Percentiles rank a stretch among this genome's conserved stretches.
Conservation (phyloP, 2,888 invertebrate species). For the Parochlus steinenii region DNA sequence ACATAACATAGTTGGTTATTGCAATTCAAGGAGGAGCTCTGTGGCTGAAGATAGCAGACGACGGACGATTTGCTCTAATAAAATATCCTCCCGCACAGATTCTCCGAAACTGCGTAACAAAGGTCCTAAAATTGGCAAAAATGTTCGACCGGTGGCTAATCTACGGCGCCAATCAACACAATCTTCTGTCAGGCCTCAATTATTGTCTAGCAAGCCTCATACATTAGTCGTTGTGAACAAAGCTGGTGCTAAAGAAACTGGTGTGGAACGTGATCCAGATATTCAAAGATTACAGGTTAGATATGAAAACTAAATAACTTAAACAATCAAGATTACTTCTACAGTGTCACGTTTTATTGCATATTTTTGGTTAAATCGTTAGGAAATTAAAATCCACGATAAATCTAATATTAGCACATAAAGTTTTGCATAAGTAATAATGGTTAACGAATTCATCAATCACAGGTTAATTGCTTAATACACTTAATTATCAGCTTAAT, state of each 20-base stretch:
- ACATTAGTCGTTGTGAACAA: constrained; percentile 62
- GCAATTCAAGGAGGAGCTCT: no score
- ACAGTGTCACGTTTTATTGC: not conserved
- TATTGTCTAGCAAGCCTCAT: constrained; percentile 42
- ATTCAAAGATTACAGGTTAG: constrained; percentile 46
- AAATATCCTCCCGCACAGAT: constrained; percentile 33
- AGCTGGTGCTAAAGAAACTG: constrained; percentile 42
- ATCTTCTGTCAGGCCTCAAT: constrained; percentile 30
- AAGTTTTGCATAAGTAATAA: not conserved
- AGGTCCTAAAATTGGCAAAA: constrained; percentile 16
- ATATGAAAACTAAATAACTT: not conserved
- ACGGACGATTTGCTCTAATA: constrained; percentile 3
- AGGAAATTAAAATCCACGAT: not conserved
- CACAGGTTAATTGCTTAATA: no score
- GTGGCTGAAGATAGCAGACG: no score
- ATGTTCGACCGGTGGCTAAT: constrained; percentile 15
- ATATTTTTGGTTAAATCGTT: not conserved
- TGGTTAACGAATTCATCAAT: constrained; percentile 3
- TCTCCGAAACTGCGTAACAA: constrained; percentile 63
- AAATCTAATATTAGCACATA: not conserved
- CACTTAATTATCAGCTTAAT: no score
- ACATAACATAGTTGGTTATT: no score
- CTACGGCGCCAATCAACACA: constrained; percentile 18
- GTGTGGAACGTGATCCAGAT: constrained; percentile 58
- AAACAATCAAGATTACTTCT: not conserved